Base-by-base conservation (phyloP, 2,888 invertebrate genomes). In the Yponomeuta malinellus region DNA sequence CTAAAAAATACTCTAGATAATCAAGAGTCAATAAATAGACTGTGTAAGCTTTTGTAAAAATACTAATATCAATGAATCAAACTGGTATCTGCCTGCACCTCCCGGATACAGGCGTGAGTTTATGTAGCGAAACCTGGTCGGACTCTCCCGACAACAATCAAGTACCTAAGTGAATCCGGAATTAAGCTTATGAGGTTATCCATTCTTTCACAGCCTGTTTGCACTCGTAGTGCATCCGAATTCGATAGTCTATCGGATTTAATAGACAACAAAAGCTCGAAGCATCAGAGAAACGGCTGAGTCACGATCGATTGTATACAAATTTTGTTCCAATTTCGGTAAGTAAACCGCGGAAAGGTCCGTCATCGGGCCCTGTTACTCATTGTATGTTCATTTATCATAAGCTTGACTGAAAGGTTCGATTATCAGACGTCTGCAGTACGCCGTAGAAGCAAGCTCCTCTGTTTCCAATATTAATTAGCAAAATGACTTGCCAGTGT, bases 231-330 rank as follows among this genome's bases (percentile, higher is more conserved):
- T 33, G 33, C 33, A 5, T 5, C 33, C 33, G 33, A 33, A 4
- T 33, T 33, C 33, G 33, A 33, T 33, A 33, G 33, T 33, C 2
- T 33, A 52, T 64, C 64, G 23, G 31, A 64, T 15, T 31, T 6
- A 31, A 29, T 29, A 64, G 31, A 31, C n/a, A 64, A 64, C 31
- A 65, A 65, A 63, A 65, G 65, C 33, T 65, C 33, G 29, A 31
- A 65, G 31, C 23, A 65, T 65, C 29, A 59, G 15, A 15, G 12
- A 59, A 59, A 59, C 52, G 52, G 10, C 31, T 65, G 23, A 65
- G 65, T 65, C 65, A 65, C 65, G 9, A 37, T 9, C 15, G 43
- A 68, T 70, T 70, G 63, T 70, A 70, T 63, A 70, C 70, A 70
- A 31, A 70, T 70, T 70, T 63, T 70, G 70, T 63, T 63, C 69